Conservation (phyloP, 2,797 vertebrate genomes). For the Acanthopagrus latus region DNA sequence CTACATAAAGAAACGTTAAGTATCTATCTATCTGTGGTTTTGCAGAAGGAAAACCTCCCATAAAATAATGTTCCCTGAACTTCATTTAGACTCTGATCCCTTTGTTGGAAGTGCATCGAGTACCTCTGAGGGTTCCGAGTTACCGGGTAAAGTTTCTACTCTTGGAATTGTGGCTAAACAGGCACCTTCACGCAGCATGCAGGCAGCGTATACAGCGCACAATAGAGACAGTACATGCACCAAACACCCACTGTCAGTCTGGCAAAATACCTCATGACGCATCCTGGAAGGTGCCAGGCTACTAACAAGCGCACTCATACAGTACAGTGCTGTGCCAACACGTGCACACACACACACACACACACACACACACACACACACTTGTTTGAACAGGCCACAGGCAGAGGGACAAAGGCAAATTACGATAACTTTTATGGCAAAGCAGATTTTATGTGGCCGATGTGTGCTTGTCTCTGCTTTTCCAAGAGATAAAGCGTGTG, state of each 20-base stretch:
- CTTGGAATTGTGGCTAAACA: background rate
- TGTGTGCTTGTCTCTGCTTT: constrained; percentile 31
- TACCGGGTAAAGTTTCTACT: too few relatives aligned
- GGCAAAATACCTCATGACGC: constrained; percentile 57
- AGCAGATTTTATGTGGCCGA: constrained; percentile 49
- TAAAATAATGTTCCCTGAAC: too few relatives aligned
- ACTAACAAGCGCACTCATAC: constrained; percentile 52
- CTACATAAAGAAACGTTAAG: too few relatives aligned
- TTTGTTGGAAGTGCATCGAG: too few relatives aligned
- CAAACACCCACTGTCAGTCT: constrained; percentile 51
- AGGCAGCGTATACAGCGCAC: constrained; percentile 6
- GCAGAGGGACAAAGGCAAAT: constrained; percentile 39
- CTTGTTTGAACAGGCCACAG: constrained; percentile 62
- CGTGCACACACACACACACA: constrained; percentile 8
- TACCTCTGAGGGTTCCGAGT: too few relatives aligned
- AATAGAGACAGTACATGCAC: constrained; percentile 44
- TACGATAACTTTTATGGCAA: constrained; percentile 53
- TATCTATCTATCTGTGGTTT: too few relatives aligned
- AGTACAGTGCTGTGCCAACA: constrained; percentile 33
- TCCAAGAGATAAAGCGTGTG: constrained; percentile 35
- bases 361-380: constrained; percentile 15
- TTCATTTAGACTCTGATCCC: too few relatives aligned
- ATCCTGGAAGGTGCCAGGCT: constrained; percentile 46
- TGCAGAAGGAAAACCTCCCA: too few relatives aligned
- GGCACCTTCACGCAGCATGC: constrained; percentile 1